Evolutionary conservation across 2,113 vertebrate species (phyloP), one percentile per base, ranked within the genome.

Genomic region (Oxyura jamaicensis): DNA sequence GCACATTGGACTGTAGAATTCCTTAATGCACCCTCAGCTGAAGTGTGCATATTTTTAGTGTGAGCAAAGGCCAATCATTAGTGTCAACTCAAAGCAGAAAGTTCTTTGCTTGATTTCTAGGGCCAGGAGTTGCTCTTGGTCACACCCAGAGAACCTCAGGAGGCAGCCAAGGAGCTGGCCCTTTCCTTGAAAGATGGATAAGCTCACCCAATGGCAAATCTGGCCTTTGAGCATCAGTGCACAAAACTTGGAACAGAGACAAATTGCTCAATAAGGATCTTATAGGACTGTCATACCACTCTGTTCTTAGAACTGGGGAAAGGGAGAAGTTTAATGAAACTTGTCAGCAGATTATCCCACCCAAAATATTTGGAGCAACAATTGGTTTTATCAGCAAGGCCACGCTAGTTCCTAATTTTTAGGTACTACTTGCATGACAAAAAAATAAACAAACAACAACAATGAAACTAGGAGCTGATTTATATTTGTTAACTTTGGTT

Each of bases 371-470:
- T 75, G 39, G 21, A 77, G 8, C 48, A 60, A 23, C 13, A 39
- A n/a, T 5, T 3, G 3, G 5, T 68, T 84, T 82, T 35, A 71
- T 42, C 21, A 53, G 16, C 20, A 72, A 36, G 17, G 7, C 7
- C 72, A 29, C 2, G 1, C 1, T 33, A 13, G 4, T 22, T 88
- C 53, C 31, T 76, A 42, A 42, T 28, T 68, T 85, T 85, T n/a
- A 22, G 0, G 7, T 82, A 4, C 18, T 78, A 48, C 12, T 36
- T 0, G 0, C 5, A 11, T 11, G 7, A 12, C 33, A 25, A 73
- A 79, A 11, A 3, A 11, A 6, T 21, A 22, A 66, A 68, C 23
- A 13, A 58, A 21, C 46, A 48, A n/a, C n/a, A n/a, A 48, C 20
- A 48, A 48, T 48, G 20, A 11, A 13, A 53, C 15, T 8, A 50